Evolutionary conservation across 1,140 invertebrate genomes (phyloP).

Genomic region (Probaryconus sp.): DNA sequence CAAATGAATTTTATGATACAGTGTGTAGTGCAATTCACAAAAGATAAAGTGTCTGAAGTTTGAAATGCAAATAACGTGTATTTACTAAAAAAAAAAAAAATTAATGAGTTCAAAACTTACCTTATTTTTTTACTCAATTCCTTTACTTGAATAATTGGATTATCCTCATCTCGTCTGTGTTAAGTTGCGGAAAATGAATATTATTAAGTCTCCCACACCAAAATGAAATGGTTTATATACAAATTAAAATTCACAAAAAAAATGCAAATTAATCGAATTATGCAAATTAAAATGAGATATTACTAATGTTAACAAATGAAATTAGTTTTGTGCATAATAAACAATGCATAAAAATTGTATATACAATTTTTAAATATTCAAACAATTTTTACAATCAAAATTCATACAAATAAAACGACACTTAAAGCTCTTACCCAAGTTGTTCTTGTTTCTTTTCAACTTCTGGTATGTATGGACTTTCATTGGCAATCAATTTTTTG

Average conservation of each 20-base stretch:
- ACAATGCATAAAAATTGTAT: too few species aligned
- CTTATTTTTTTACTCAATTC: constrained; percentile 70
- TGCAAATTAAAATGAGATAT: constrained; percentile 63
- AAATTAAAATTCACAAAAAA: constrained; percentile 58
- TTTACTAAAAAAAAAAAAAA: too few species aligned
- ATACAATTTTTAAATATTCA: constrained; percentile 10
- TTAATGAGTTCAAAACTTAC: too few species aligned
- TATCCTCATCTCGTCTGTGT: constrained; percentile 73
- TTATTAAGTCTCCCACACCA: constrained; percentile 50
- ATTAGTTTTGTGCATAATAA: too few species aligned
- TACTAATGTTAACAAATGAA: too few species aligned
- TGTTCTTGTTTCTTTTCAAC: constrained; percentile 93
- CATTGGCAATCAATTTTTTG: constrained; percentile 91
- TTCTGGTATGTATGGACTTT: constrained; percentile 92
- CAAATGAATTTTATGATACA: too few species aligned
- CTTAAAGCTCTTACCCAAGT: constrained; percentile 83
- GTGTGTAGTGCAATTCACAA: too few species aligned
- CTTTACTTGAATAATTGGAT: constrained; percentile 73
- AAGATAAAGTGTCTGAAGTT: too few species aligned
- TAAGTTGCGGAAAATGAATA: constrained; percentile 57
- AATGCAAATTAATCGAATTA: constrained; percentile 53
- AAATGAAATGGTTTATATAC: constrained; percentile 24
- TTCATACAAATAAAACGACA: background rate
- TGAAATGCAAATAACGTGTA: too few species aligned
- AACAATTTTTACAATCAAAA: constrained; percentile 8